A percentile compares a stretch with the other conserved stretches of the same genome.
These are phyloP conservation scores for Argopecten irradians DNA, from an alignment of 1,140 invertebrate species.

Conservation along the genomic window DNA sequence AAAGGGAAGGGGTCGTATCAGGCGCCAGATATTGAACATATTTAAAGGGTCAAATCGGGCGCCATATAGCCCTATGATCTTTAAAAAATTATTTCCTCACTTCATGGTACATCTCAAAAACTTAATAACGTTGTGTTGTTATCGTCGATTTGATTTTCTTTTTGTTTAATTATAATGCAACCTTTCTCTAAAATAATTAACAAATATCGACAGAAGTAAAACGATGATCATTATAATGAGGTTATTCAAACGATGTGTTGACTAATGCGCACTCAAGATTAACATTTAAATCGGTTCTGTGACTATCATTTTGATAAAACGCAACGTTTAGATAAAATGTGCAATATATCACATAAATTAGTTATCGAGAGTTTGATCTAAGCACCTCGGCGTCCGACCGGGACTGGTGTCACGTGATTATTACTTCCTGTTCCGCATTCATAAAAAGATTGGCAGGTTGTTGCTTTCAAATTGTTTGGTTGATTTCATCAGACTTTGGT, in stretches of 20 bases:
- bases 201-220: too few species aligned
- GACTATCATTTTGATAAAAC: not conserved
- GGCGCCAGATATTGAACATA: not conserved
- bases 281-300: not conserved
- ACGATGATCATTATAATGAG: too few species aligned
- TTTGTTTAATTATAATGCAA: too few species aligned
- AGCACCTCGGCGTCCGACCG: not conserved
- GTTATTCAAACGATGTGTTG: too few species aligned
- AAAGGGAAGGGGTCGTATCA: not conserved
- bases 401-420: slow-evolving; percentile 14
- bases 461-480: not conserved
- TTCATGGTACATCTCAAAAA: too few species aligned
- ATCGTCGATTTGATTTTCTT: too few species aligned
- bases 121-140: too few species aligned
- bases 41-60: too few species aligned
- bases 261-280: too few species aligned
- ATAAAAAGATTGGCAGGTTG: not conserved
- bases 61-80: too few species aligned
- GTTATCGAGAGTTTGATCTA: not conserved
- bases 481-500: slow-evolving; percentile 13
- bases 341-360: not conserved
- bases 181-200: too few species aligned
- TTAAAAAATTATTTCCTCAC: too few species aligned
- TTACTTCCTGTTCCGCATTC: not conserved
- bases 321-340: not conserved